Base-by-base conservation (phyloP, 2,797 vertebrate species). In the Arrhamphus sclerolepis region DNA sequence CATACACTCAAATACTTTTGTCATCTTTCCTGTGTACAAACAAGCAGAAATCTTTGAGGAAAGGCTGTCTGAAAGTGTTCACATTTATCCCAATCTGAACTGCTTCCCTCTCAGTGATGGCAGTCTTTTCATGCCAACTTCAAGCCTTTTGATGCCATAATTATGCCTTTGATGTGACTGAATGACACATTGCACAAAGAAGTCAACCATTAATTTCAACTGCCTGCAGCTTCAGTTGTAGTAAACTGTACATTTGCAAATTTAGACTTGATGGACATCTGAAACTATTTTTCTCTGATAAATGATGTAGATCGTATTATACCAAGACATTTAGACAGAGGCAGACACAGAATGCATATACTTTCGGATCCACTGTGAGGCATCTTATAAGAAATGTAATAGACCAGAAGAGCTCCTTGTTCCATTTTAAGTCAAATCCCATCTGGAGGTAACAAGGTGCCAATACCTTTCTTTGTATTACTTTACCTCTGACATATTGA, bases 401-500 rank as follows among this genome's bases (percentile, higher is more conserved):
- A 62, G 28, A 67, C 72, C 73, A 78, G 40, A 16, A 3, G 22
- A 51, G 48, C 63, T 67, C 62, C 46, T 51, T 34, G 57, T 60
- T 62, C 56, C 60, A 24, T 40, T 69, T 49, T 55, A 52, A 71
- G 56, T 75, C 43, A 56, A 80, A 80, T 70, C 70, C 70, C 59
- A 63, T 51, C 22, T 46, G 47, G 58, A 56, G 56, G 34, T 29
- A 38, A 68, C n/a, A 52, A 63, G 71, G 42, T 83, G 81, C 83
- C 85, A 10, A 87, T 85, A 73, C 44, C 19, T 59, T 16, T 7
- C 56, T 48, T 63, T 22, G 28, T 26, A 65, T 51, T 5, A 63
- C 41, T 63, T 46, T 51, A 63, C 59, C 21, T 4, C 44, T 62
- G 79, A 79, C 67, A 74, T 81, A 81, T 80, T 53, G 85, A 85